phyloP scores from a whole-genome alignment of 2,797 vertebrate species.

The Euthynnus affinis region DNA sequence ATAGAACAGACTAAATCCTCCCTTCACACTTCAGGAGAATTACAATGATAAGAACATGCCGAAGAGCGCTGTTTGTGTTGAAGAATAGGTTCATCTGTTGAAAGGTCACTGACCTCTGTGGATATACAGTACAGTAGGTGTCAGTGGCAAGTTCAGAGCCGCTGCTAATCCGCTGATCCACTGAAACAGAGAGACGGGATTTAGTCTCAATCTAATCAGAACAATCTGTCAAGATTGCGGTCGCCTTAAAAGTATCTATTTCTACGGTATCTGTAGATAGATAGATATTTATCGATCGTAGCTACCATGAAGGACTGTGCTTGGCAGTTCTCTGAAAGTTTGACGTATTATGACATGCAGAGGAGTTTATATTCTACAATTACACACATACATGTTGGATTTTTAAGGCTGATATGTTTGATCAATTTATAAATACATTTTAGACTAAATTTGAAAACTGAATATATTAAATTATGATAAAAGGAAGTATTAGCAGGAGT shows the following conservation, averaged over 20 bases:
- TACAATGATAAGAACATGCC: not conserved
- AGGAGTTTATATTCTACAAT: not conserved
- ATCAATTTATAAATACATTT: no score
- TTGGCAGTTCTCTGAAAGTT: no score
- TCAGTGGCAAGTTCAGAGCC: conserved; percentile 6
- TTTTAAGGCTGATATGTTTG: no score
- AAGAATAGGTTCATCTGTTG: not conserved
- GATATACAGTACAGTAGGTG: conserved; percentile 1
- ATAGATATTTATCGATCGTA: not conserved
- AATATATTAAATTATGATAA: no score
- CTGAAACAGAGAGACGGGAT: conserved; percentile 32
- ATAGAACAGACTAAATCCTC: conserved; percentile 18
- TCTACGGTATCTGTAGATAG: not conserved
- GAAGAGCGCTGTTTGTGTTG: conserved; percentile 18
- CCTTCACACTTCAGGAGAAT: conserved; percentile 9
- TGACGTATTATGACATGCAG: not conserved
- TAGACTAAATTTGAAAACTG: no score
- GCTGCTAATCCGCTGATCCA: conserved; percentile 39
- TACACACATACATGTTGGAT: not conserved
- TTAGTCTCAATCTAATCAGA: conserved; percentile 45
- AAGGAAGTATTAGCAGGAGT: no score
- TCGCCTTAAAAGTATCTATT: not conserved
- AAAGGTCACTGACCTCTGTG: conserved; percentile 33
- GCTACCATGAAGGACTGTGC: no score
- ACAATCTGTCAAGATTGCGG: conserved; percentile 30